Evolutionary conservation across 2,797 vertebrate genomes (phyloP).

Genomic region (Mionectes olivaceus): DNA sequence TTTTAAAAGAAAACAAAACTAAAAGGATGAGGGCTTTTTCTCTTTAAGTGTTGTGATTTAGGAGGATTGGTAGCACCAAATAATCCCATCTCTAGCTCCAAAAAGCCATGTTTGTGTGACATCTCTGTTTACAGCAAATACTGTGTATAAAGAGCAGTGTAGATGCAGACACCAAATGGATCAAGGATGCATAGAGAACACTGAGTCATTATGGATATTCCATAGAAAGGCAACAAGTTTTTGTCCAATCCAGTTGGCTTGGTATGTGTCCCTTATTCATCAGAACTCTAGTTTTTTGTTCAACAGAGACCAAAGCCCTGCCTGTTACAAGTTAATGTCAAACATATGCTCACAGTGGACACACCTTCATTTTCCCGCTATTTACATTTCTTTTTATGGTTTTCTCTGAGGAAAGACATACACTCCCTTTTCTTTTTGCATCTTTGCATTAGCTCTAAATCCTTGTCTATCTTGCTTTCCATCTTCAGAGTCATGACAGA

Average conservation of each 20-base stretch:
- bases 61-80: background rate
- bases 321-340: background rate
- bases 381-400: background rate
- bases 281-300: background rate
- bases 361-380: background rate
- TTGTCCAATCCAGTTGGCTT: background rate
- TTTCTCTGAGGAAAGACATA: background rate
- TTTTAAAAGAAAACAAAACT: background rate
- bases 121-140: background rate
- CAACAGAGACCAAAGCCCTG: background rate
- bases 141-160: background rate
- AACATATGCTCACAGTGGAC: background rate
- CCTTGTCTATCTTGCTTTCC: constrained; percentile 14
- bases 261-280: background rate
- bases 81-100: background rate
- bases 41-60: background rate
- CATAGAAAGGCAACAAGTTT: background rate
- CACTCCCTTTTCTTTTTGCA: background rate
- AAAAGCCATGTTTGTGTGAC: background rate
- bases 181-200: background rate
- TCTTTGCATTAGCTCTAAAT: background rate
- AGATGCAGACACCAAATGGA: background rate
- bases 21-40: background rate
- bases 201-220: background rate
- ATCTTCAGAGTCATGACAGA: background rate